These are phyloP conservation scores for Apistogramma diplotaenia DNA, from an alignment of 2,113 vertebrate genomes.

Conservation along the genomic window DNA sequence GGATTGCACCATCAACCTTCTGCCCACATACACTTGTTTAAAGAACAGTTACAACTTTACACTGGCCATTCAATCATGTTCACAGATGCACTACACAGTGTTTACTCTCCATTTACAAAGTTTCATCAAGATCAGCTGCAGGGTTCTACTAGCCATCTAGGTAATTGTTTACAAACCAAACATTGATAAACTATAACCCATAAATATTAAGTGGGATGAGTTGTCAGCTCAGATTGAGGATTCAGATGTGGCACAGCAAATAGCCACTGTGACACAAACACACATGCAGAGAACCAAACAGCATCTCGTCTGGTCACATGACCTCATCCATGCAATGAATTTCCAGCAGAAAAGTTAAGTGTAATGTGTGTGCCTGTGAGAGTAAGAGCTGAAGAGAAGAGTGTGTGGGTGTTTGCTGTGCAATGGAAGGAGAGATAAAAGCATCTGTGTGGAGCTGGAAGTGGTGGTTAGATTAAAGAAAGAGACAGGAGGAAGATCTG, in stretches of 20 bases:
- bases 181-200: background rate
- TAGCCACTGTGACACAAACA: background rate
- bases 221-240: background rate
- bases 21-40: too few relatives aligned
- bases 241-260: background rate
- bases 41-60: background rate
- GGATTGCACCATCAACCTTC: too few relatives aligned
- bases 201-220: background rate
- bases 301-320: background rate
- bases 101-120: background rate
- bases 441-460: constrained; percentile 43
- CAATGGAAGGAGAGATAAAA: constrained; percentile 44
- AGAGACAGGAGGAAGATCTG: background rate
- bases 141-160: background rate
- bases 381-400: constrained; percentile 3
- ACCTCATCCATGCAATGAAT: background rate
- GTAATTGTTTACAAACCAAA: background rate
- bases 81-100: background rate
- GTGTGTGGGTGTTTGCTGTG: constrained; percentile 55
- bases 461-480: constrained; percentile 43
- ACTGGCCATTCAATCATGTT: background rate
- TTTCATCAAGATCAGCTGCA: background rate
- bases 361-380: background rate
- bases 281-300: background rate
- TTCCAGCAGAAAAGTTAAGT: constrained; percentile 30